These are phyloP conservation scores for Raillietiella orientalis DNA, from an alignment of 2,888 invertebrate genomes.

Conservation along the genomic window DNA sequence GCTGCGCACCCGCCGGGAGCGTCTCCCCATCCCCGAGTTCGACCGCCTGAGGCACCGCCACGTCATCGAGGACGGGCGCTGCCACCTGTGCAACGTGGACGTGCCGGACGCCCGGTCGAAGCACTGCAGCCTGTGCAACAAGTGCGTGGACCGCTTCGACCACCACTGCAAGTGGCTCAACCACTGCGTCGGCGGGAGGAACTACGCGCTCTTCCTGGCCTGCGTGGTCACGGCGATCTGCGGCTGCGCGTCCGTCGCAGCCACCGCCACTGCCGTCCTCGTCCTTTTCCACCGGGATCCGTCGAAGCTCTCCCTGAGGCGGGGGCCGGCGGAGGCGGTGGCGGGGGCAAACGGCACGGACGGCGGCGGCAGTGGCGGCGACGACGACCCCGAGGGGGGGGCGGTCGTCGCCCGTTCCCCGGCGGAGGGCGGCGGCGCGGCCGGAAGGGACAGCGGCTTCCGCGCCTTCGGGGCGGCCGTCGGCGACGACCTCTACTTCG, in stretches of 20 bases:
- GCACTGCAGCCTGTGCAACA: conserved; percentile 80
- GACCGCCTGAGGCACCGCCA: conserved; percentile 59
- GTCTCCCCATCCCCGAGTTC: no score
- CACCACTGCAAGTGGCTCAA: conserved; percentile 98
- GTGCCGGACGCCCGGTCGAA: conserved; percentile 44
- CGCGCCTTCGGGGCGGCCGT: no score
- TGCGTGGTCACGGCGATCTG: conserved; percentile 43
- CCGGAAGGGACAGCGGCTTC: no score
- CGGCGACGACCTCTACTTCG: no score
- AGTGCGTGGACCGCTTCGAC: conserved; percentile 68
- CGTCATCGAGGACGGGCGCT: conserved; percentile 78
- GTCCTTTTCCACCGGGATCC: no score
- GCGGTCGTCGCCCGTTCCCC: no score
- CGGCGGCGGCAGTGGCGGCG: no score
- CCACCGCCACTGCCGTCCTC: conserved; percentile 38
- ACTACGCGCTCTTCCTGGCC: conserved; percentile 51
- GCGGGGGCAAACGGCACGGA: no score
- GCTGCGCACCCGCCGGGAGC: conserved; percentile 21
- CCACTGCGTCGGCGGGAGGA: conserved; percentile 73
- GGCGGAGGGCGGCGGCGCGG: no score
- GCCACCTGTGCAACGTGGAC: conserved; percentile 62
- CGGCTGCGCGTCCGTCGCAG: conserved; percentile 23
- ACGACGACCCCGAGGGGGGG: no score
- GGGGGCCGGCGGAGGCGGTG: no score
- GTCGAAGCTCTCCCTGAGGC: no score